Percentiles rank a stretch among this genome's conserved stretches.
Conservation (phyloP, 2,888 invertebrate genomes). For the Argyra leucocephala region DNA sequence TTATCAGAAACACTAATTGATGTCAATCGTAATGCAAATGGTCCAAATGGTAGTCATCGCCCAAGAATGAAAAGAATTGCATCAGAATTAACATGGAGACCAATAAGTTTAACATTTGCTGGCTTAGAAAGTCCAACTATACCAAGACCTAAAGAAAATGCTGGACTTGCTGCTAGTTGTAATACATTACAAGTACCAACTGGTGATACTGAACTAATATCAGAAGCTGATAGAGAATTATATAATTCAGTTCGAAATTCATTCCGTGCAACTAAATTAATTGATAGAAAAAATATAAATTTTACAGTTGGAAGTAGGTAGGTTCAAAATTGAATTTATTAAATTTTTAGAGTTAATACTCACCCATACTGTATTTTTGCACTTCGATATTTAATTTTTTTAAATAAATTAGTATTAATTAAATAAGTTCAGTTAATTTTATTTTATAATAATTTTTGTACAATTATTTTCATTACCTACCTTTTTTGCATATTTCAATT, state of each 20-base stretch:
- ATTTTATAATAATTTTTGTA: too few relatives aligned
- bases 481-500: too few relatives aligned
- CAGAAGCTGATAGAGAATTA: slow-evolving; percentile 37
- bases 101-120: slow-evolving; percentile 31
- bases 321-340: too few relatives aligned
- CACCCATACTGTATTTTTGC: too few relatives aligned
- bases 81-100: slow-evolving; percentile 48
- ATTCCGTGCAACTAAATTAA: slow-evolving; percentile 22
- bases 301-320: not conserved
- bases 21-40: slow-evolving; percentile 41
- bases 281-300: slow-evolving; percentile 19
- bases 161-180: slow-evolving; percentile 54
- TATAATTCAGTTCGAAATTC: slow-evolving; percentile 29
- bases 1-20: slow-evolving; percentile 50
- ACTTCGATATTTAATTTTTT: too few relatives aligned
- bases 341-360: too few relatives aligned
- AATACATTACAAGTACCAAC: slow-evolving; percentile 54
- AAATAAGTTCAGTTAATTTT: too few relatives aligned
- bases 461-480: too few relatives aligned
- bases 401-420: too few relatives aligned
- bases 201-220: slow-evolving; percentile 40
- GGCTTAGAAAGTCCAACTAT: slow-evolving; percentile 30
- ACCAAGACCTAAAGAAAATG: slow-evolving; percentile 27
- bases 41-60: slow-evolving; percentile 4
- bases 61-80: slow-evolving; percentile 44